Evolutionary conservation across 2,797 vertebrate genomes (phyloP).

Genomic region (Mycteria americana): DNA sequence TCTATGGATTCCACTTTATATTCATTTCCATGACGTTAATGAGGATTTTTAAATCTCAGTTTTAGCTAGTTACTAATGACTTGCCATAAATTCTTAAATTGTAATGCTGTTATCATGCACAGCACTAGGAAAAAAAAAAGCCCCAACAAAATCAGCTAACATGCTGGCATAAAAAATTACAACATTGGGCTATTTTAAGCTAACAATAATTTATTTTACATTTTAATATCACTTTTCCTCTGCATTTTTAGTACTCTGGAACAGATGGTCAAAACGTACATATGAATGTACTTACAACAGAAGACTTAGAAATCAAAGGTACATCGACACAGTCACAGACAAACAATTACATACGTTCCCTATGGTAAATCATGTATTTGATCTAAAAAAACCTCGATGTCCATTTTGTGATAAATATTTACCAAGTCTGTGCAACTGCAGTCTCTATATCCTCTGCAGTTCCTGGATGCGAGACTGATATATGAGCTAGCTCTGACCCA

Average conservation of each 20-base stretch:
- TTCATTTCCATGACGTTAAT: neutral
- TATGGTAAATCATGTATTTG: neutral
- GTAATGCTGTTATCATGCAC: neutral
- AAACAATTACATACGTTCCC: neutral
- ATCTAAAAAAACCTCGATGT: neutral
- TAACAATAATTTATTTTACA: neutral
- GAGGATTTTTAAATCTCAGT: neutral
- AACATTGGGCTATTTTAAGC: neutral
- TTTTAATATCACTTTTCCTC: neutral
- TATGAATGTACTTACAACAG: neutral
- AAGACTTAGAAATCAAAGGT: neutral
- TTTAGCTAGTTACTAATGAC: neutral
- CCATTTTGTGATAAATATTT: conserved; percentile 19
- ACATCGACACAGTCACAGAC: neutral
- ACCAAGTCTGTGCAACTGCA: neutral
- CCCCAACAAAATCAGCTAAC: neutral
- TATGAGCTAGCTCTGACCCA: neutral
- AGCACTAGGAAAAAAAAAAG: neutral
- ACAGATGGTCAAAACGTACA: neutral
- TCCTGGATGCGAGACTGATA: neutral
- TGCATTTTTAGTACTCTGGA: neutral
- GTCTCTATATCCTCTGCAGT: neutral
- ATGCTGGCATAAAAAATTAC: neutral
- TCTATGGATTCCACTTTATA: neutral
- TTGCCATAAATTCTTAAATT: neutral